A percentile compares a stretch with the other conserved stretches of the same genome.
Evolutionary conservation across 2,113 vertebrate species (phyloP).

Genomic region (Atlantisia rogersi): DNA sequence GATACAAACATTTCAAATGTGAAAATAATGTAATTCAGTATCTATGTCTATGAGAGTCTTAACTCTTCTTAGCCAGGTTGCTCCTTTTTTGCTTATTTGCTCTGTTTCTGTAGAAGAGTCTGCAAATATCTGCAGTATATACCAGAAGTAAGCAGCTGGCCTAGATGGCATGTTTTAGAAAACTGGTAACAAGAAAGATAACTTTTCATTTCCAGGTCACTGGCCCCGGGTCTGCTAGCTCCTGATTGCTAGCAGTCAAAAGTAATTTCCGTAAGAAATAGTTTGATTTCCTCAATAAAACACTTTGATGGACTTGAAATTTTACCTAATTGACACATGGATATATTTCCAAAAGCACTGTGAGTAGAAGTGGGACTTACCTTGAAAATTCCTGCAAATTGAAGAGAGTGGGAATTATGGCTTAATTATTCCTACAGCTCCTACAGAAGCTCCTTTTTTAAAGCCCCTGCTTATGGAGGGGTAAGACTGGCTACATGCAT

Average conservation of each 20-base stretch:
- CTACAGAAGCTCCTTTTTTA: not conserved
- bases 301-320: not conserved
- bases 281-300: not conserved
- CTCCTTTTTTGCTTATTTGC: not conserved
- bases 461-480: fast-evolving
- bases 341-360: not conserved
- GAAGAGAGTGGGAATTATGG: not conserved
- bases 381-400: not conserved
- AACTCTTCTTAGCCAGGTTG: not conserved
- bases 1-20: slow-evolving; percentile 29
- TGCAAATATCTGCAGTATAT: not conserved
- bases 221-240: not conserved
- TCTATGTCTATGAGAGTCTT: not conserved
- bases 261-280: not conserved
- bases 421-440: not conserved
- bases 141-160: not conserved
- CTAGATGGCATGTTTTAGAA: not conserved
- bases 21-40: not conserved
- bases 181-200: not conserved
- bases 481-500: not conserved
- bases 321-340: not conserved
- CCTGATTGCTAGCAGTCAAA: not conserved
- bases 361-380: not conserved
- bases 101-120: not conserved
- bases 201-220: not conserved